Evolutionary conservation across 2,113 vertebrate species (phyloP).

Genomic region (Anser brachyrhynchus): DNA sequence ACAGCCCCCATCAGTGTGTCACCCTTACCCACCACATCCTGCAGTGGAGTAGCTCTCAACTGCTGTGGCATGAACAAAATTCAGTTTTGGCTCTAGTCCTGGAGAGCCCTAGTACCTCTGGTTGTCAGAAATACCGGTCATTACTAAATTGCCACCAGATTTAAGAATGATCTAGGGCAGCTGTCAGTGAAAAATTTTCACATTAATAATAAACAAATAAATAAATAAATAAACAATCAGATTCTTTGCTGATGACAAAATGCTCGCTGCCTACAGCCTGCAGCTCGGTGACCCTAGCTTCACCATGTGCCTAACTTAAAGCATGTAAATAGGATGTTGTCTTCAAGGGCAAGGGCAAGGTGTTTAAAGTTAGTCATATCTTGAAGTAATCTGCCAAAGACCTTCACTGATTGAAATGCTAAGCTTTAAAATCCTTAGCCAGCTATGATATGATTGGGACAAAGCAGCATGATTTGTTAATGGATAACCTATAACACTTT

Average conservation of each 20-base stretch:
- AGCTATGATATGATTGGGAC: not conserved
- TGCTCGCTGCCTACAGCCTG: not conserved
- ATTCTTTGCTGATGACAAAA: not conserved
- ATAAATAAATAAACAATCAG: not conserved
- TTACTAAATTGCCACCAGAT: not conserved
- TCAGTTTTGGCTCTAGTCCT: not conserved
- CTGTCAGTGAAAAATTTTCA: not conserved
- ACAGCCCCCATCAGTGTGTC: accelerated
- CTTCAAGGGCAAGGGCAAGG: not conserved
- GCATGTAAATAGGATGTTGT: not conserved
- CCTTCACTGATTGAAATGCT: not conserved
- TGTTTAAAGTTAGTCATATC: not conserved
- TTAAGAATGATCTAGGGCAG: not conserved
- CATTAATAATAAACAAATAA: not conserved
- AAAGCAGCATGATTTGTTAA: not conserved
- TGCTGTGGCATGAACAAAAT: not conserved
- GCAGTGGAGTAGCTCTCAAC: not conserved
- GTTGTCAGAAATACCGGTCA: not conserved
- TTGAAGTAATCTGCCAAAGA: not conserved
- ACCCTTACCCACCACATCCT: not conserved
- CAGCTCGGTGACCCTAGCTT: not conserved
- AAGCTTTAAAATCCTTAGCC: not conserved
- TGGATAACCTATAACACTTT: not conserved
- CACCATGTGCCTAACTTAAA: not conserved
- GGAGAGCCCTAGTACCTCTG: not conserved